Percentiles rank a stretch among this genome's conserved stretches.
Evolutionary conservation across 1,140 invertebrate genomes (phyloP).

Genomic region (Neelides sp.): DNA sequence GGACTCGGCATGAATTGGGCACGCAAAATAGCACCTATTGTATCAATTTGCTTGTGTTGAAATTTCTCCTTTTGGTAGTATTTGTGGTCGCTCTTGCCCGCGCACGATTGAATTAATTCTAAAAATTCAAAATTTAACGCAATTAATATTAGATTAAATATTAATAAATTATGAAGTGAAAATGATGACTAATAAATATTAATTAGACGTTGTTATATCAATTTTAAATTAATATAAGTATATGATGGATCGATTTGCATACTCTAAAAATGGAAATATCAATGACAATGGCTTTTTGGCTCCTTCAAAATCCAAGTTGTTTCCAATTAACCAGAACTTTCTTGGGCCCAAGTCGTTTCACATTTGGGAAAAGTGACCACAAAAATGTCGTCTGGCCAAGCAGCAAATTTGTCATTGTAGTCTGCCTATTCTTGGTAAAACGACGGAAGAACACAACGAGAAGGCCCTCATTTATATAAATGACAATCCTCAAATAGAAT

Average conservation of each 20-base stretch:
- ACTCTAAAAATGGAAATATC: conserved; percentile 48
- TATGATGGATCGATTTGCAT: conserved; percentile 31
- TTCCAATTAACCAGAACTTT: conserved; percentile 71
- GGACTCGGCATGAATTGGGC: conserved; percentile 24
- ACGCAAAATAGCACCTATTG: conserved; percentile 3
- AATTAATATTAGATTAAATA: background rate
- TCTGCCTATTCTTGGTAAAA: conserved; percentile 2
- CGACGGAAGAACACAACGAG: conserved; percentile 10
- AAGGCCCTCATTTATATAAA: too few relatives aligned
- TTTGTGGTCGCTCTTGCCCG: background rate
- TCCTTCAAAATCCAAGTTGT: conserved; percentile 60
- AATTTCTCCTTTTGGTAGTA: background rate
- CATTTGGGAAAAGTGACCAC: conserved; percentile 41
- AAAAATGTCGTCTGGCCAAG: conserved; percentile 41
- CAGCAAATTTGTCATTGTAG: conserved; percentile 32
- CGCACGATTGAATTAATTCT: background rate
- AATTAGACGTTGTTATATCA: conserved; percentile 29
- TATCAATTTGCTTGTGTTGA: background rate
- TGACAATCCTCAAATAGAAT: too few relatives aligned
- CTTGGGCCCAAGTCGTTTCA: conserved; percentile 60
- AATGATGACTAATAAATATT: background rate
- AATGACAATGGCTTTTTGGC: conserved; percentile 52
- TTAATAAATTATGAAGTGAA: background rate
- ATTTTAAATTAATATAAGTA: too few relatives aligned
- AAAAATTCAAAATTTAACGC: background rate